These are phyloP conservation scores for Helicorthomorpha holstii DNA, from an alignment of 1,140 invertebrate genomes.

Conservation along the genomic window DNA sequence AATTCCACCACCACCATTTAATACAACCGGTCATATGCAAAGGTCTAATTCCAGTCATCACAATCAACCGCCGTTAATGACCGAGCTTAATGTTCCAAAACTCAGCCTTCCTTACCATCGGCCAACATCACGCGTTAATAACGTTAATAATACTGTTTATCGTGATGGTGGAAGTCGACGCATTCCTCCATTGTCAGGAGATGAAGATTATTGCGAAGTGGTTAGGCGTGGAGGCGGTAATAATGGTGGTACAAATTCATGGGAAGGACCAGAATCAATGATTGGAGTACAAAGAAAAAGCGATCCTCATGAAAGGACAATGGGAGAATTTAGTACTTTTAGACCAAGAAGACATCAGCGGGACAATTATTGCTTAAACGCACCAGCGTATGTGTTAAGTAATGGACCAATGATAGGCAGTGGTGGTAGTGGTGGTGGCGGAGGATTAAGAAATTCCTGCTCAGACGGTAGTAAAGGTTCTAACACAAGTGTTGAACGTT, in stretches of 20 bases:
- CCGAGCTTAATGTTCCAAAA: not conserved
- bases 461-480: not conserved
- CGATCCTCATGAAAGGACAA: slow-evolving; percentile 3
- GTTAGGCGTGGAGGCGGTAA: not conserved
- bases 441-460: not conserved
- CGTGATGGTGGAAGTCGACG: too few relatives aligned
- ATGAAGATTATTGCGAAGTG: too few relatives aligned
- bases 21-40: too few relatives aligned
- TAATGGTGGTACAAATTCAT: not conserved
- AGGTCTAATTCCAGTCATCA: too few relatives aligned
- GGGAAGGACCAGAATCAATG: not conserved
- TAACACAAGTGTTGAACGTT: not conserved
- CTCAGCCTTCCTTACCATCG: not conserved
- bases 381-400: not conserved
- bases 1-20: too few relatives aligned
- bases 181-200: too few relatives aligned
- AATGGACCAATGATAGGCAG: not conserved
- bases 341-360: not conserved
- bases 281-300: not conserved
- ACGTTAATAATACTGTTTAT: not conserved
- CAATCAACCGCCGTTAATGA: not conserved
- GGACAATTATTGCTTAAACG: not conserved
- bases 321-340: slow-evolving; percentile 5
- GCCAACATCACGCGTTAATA: too few relatives aligned
- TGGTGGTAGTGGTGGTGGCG: not conserved